Base-by-base conservation (phyloP, 2,888 invertebrate genomes). In the Choreutis nemorana region DNA sequence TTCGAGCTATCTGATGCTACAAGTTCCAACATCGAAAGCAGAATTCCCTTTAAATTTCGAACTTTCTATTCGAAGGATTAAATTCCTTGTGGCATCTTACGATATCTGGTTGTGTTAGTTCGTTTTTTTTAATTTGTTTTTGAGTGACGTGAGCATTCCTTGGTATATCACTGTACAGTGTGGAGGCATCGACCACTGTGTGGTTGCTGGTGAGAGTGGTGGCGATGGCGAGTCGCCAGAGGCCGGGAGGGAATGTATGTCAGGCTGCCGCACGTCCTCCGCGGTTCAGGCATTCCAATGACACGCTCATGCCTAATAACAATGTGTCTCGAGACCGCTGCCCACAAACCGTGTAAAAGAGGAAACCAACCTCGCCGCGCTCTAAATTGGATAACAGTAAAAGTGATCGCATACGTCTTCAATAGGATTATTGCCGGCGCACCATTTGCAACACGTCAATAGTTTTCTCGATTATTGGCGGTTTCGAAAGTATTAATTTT, bases 361-460 rank as follows among this genome's bases (percentile, higher is more conserved):
- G 71, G 73, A 75, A 73, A 73, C 67, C 64, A 54, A 67, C 55
- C 54, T 57, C 56, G 56, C 56, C 56, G 61, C 63, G 72, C 61
- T 71, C 72, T 53, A 73, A 77, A 75, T 77, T 73, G 73, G 67
- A 72, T 75, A 77, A 73, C 73, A 77, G 75, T 75, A 75, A 73
- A 71, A 73, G 68, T 71, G 72, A 66, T 75, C 73, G 68, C 72
- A 73, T 68, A 72, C 65, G 50, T 67, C 55, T 71, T 61, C 59
- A 56, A 64, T 65, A n/a, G 58, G 61, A 62, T 65, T 65, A 65
- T 63, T 58, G 52, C 55, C 44, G 43, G 41, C 42, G 44, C 44
- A 51, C 44, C 39, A 49, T 50, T 55, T 48, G 43, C 44, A 39
- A 51, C 41, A 43, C 40, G 41, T 40, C 32, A 27, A 52, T 56